Base-by-base conservation (phyloP, 2,113 vertebrate species). In the Austrofundulus limnaeus region DNA sequence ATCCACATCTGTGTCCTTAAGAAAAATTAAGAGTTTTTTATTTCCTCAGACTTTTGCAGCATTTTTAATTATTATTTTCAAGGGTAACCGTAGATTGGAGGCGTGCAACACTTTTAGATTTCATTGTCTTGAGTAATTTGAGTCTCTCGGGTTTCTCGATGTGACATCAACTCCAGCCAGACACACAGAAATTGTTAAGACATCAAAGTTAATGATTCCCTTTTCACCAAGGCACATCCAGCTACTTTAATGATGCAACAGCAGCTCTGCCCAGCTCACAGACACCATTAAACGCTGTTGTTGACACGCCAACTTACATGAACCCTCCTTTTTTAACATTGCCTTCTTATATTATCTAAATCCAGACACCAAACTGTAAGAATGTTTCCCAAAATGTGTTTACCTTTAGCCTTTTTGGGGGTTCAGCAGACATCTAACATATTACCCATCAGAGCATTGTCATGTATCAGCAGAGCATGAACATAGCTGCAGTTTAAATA, bases 321-420 rank as follows among this genome's bases (percentile, higher is more conserved):
- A 67, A 57, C 5, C 41, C 52, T 55, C 56, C 41, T 65, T 34
- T 81, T 76, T 68, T 77, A 21, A 69, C 42, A 43, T 49, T 13
- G 46, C 43, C 60, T 47, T 68, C 53, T 58, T 31, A 66, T 34
- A 51, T 74, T 24, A 76, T 78, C 50, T n/a, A 58, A 63, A 64
- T 58, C 45, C 25, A 69, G 42, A 64, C n/a, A 23, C 53, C 47
- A 57, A 76, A 77, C 60, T 66, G 23, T 59, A 25, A 57, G 49
- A 54, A 69, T 77, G 41, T 72, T 86, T 84, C 73, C 52, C 52
- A 78, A 70, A 87, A 46, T 71, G 41, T 88, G 74, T 88, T 84
- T 79, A 70, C 57, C 50, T 75, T 77, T 31, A 61, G 34, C 61
- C 10, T 28, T 50, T 69, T 66, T 57, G 25, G 59, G 51, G n/a